Conservation (phyloP, 2,797 vertebrate genomes). For the Sylvilagus floridanus region DNA sequence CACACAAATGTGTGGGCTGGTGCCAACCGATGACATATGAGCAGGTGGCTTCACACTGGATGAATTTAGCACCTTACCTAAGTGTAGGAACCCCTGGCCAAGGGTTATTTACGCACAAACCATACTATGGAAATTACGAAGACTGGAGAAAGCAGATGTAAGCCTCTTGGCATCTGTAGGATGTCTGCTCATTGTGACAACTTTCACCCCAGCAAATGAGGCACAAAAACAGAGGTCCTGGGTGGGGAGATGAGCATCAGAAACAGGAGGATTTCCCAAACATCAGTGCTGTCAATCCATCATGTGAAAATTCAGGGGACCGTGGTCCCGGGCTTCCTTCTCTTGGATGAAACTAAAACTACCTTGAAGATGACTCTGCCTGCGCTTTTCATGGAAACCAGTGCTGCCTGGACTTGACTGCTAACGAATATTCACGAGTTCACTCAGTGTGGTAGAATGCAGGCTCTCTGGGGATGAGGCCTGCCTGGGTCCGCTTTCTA, state of each 20-base stretch:
- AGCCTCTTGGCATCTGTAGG: not conserved
- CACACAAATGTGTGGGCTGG: not conserved
- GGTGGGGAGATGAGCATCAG: not conserved
- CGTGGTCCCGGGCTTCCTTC: not conserved
- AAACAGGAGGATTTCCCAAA: not conserved
- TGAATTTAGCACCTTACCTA: constrained; percentile 38
- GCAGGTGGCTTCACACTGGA: constrained; percentile 64
- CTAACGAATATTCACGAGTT: not conserved
- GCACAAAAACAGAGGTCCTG: not conserved
- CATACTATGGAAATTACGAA: not conserved
- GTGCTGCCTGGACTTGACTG: not conserved
- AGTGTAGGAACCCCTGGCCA: not conserved
- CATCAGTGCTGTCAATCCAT: not conserved
- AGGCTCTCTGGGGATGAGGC: not conserved
- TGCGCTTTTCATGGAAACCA: not conserved
- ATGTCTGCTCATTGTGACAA: not conserved
- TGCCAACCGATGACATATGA: constrained; percentile 59
- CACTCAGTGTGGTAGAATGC: not conserved
- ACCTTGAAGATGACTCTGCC: not conserved
- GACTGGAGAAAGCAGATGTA: not conserved
- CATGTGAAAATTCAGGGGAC: accelerated
- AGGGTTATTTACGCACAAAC: not conserved
- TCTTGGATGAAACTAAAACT: not conserved
- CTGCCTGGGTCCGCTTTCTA: no score
- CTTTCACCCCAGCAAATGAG: not conserved